Base-by-base conservation (phyloP, 2,888 invertebrate genomes). In the Phaedon cochleariae region DNA sequence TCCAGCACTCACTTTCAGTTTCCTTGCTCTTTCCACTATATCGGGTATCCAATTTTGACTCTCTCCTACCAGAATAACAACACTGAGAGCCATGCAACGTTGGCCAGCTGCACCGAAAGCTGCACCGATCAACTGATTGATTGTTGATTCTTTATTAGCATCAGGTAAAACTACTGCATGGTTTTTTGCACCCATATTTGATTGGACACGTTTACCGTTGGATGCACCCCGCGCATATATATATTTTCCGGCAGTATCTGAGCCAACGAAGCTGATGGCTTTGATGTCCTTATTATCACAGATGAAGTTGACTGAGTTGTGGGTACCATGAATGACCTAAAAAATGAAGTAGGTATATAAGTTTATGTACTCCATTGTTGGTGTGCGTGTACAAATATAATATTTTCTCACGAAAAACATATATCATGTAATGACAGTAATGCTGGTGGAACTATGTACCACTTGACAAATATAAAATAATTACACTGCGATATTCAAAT, bases 111-210 rank as follows among this genome's bases (percentile, higher is more conserved):
- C 99, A 0, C 99, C 99, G 84, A 99, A 99, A 0, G 97, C 98
- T 0, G 99, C 99, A 0, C 98, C 84, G 15, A 74, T 69, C n/a
- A 79, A 52, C 46, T 97, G 96, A 81, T 98, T 98, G 31, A 99
- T 86, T 0, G 97, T 96, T 77, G 95, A 92, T 78, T 97, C 97
- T 83, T 98, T 98, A 85, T 98, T 97, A 0, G 98, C 98, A 84
- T 99, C 99, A 1, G 97, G 93, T 89, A 99, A 90, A 45, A 99
- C 89, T 12, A 99, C 92, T 46, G 98, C 98, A 83, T 99, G 99
- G 84, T 99, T 99, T 85, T 99, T 99, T 3, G 99, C 99, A 10
- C 98, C 98, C 96, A 99, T 96, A 84, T 99, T 99, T 74, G 95
- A 94, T 84, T 99, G 99, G 0, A 99, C 91, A 22, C 94, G 86